phyloP scores from a whole-genome alignment of 2,797 vertebrate species.

The Myoxocephalus aenaeus region DNA sequence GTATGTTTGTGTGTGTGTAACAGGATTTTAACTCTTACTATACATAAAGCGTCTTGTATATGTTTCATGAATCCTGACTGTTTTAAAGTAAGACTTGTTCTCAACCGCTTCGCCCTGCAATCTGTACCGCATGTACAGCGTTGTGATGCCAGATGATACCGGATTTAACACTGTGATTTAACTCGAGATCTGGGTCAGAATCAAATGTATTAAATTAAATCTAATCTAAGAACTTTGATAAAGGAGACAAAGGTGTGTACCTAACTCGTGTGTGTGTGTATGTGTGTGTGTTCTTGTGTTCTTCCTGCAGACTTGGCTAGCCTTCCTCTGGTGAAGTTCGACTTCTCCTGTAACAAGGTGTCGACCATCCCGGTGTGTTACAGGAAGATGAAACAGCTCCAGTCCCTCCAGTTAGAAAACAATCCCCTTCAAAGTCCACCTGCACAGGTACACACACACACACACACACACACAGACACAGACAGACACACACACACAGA shows the following conservation, averaged over 20 bases:
- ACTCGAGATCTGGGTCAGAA: not conserved
- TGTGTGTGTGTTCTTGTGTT: conserved; percentile 21
- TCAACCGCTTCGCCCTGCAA: not conserved
- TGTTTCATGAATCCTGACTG: not conserved
- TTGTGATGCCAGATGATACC: not conserved
- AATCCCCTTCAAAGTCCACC: conserved; percentile 96
- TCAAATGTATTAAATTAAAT: not conserved
- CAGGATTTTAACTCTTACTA: not conserved
- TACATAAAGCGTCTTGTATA: not conserved
- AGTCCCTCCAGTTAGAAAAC: conserved; percentile 92
- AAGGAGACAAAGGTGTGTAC: not conserved
- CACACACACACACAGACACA: conserved; percentile 15
- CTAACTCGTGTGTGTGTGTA: conserved; percentile 13
- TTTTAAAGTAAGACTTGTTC: not conserved
- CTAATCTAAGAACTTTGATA: too few species aligned
- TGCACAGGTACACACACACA: conserved; percentile 87
- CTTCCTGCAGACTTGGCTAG: conserved; percentile 89
- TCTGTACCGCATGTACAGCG: not conserved
- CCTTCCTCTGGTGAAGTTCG: conserved; percentile 95
- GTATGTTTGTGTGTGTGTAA: not conserved
- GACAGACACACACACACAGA: not conserved
- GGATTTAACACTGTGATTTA: not conserved
- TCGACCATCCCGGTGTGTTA: conserved; percentile 94
- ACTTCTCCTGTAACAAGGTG: conserved; percentile 98
- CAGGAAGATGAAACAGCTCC: conserved; percentile 93